A percentile compares a stretch with the other conserved stretches of the same genome.
Conservation (phyloP, 2,888 invertebrate species). For the Crioceris asparagi region DNA sequence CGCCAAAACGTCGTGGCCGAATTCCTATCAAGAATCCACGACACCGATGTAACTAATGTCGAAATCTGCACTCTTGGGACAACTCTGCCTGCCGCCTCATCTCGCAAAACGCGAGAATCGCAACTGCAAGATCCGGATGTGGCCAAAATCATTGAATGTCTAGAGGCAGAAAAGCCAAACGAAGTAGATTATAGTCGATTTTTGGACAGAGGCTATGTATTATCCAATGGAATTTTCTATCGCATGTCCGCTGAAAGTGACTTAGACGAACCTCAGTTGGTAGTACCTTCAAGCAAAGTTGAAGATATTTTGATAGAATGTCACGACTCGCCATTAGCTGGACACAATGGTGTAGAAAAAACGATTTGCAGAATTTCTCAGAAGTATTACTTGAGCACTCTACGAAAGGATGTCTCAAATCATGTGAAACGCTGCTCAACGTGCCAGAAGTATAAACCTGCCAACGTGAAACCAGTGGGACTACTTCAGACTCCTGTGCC, state of each 20-base stretch:
- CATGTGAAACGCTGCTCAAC: constrained; percentile 20
- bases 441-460: constrained; percentile 24
- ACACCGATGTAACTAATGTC: neutral
- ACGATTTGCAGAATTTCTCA: constrained; percentile 16
- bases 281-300: neutral
- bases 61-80: constrained; percentile 2
- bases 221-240: constrained; percentile 2
- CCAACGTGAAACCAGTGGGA: constrained; percentile 23
- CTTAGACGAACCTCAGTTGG: constrained; percentile 2
- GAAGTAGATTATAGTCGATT: constrained; percentile 3
- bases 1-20: constrained; percentile 21
- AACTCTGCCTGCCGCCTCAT: constrained; percentile 2
- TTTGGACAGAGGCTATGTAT: constrained; percentile 3
- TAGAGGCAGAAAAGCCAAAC: constrained; percentile 3
- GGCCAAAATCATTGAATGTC: neutral
- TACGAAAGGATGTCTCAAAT: constrained; percentile 16
- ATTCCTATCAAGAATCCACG: constrained; percentile 1
- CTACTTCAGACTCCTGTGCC: constrained; percentile 21
- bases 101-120: neutral
- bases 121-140: constrained; percentile 4
- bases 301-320: neutral
- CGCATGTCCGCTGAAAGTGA: constrained; percentile 6
- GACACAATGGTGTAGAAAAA: constrained; percentile 17
- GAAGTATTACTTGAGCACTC: constrained; percentile 22
- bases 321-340: constrained; percentile 3